These are phyloP conservation scores for Greenwoodochromis staneri DNA, from an alignment of 2,113 vertebrate species.

Conservation along the genomic window DNA sequence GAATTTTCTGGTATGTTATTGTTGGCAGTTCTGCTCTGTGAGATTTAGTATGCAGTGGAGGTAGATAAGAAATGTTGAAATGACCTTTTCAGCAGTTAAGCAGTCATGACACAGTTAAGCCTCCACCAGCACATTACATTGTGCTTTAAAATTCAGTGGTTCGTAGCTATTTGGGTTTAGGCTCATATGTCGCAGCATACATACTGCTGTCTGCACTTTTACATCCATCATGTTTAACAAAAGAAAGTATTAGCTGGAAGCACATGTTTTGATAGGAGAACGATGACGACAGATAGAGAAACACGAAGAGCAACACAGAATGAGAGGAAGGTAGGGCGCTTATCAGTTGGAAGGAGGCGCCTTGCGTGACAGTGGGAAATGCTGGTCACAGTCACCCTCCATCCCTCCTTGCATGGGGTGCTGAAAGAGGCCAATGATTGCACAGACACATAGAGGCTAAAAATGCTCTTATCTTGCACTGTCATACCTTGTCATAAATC, in stretches of 20 bases:
- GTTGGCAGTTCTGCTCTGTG: conserved; percentile 16
- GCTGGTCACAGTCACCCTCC: conserved; percentile 30
- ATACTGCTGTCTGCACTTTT: neutral
- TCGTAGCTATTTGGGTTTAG: neutral
- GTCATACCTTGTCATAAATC: conserved; percentile 58
- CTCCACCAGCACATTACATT: neutral
- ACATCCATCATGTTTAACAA: neutral
- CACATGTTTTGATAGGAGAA: conserved; percentile 8
- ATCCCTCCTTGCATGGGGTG: conserved; percentile 1
- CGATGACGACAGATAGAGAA: neutral
- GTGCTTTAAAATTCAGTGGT: neutral
- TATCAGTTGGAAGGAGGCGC: conserved; percentile 27
- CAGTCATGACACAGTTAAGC: neutral
- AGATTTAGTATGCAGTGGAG: neutral
- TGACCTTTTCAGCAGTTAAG: neutral
- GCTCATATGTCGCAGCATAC: neutral
- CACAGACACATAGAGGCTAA: conserved; percentile 35
- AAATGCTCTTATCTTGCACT: conserved; percentile 48
- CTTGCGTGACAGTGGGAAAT: conserved; percentile 47
- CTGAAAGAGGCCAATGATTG: conserved; percentile 30
- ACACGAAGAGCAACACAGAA: neutral
- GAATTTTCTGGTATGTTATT: conserved; percentile 23
- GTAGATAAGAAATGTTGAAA: conserved; percentile 31
- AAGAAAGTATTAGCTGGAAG: neutral
- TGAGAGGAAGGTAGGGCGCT: neutral